Base-by-base conservation (phyloP, 2,797 vertebrate genomes). In the Thalassophryne amazonica region DNA sequence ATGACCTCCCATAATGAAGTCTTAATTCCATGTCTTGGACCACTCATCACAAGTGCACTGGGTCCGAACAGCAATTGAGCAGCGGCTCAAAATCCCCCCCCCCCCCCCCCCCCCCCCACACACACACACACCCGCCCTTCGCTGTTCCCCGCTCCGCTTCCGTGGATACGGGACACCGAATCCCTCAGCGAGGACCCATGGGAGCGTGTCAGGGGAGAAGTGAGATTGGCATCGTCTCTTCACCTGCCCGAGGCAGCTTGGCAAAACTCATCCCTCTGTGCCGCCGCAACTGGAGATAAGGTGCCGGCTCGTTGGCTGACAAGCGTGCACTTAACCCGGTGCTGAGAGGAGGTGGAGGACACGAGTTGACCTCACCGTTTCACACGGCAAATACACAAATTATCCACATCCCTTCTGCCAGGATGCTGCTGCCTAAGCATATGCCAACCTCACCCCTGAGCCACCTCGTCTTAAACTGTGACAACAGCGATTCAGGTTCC, bases 121-220 rank as follows among this genome's bases (percentile, higher is more conserved):
- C n/a, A n/a, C n/a, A n/a, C 69, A 31, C 60, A 54, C 51, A 33
- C 19, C 18, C 28, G 53, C 66, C 53, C 77, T 54, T 54, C 41
- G 60, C 46, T 60, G 57, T 28, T 61, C 57, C 56, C 54, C 40
- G 87, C 81, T 90, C 54, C 82, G 88, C 87, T 90, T 77, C 79
- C 25, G 61, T 89, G 83, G 54, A 78, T 81, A 83, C 86, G 84
- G 77, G 86, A 89, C 82, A 88, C 76, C 54, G 40, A 88, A 88
- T 90, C 83, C 81, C 73, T 68, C 76, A 19, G 73, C 59, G 38
- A 61, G 76, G 65, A 77, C 82, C 77, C 79, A 64, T 16, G 60
- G 79, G 78, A 86, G 59, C 76, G 70, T 85, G 83, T 84, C 85
- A 86, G 73, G 55, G 75, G 85, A 85, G 80, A 84, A 45, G 65